A percentile compares a stretch with the other conserved stretches of the same genome.
Evolutionary conservation across 2,113 vertebrate species (phyloP).

Genomic region (Bathybates hornii): DNA sequence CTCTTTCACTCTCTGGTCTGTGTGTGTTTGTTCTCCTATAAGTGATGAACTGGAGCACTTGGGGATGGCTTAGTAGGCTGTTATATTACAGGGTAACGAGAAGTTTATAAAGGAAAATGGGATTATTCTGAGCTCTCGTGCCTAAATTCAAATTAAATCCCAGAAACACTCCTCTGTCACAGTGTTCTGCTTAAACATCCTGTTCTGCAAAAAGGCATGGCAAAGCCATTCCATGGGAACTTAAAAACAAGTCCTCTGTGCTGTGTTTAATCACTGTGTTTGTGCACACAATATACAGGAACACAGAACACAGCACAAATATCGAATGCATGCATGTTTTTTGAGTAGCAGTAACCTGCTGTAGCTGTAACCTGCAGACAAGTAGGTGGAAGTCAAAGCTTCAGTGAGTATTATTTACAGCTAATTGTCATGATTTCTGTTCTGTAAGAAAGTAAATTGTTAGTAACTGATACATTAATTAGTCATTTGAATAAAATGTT

Average conservation of each 20-base stretch:
- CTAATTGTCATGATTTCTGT: not conserved
- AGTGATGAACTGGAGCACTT: not conserved
- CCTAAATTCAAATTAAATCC: not conserved
- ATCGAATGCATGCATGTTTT: not conserved
- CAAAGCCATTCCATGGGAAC: not conserved
- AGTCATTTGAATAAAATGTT: not conserved
- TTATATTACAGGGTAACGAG: not conserved
- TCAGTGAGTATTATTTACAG: not conserved
- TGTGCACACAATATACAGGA: not conserved
- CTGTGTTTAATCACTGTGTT: not conserved
- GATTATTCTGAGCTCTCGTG: not conserved
- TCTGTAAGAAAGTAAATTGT: not conserved
- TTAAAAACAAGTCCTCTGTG: not conserved
- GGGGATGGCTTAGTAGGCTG: not conserved
- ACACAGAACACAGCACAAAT: not conserved
- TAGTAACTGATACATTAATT: not conserved
- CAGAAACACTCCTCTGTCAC: not conserved
- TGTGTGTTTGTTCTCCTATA: not conserved
- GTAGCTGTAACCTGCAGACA: not conserved
- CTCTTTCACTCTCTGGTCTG: not conserved
- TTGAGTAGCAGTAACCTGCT: not conserved
- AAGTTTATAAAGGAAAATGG: accelerated
- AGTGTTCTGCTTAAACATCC: not conserved
- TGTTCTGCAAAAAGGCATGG: not conserved
- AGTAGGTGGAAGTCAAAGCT: not conserved